Evolutionary conservation across 2,797 vertebrate species (phyloP), one percentile per base, ranked within the genome.

Genomic region (Danio tinwini): DNA sequence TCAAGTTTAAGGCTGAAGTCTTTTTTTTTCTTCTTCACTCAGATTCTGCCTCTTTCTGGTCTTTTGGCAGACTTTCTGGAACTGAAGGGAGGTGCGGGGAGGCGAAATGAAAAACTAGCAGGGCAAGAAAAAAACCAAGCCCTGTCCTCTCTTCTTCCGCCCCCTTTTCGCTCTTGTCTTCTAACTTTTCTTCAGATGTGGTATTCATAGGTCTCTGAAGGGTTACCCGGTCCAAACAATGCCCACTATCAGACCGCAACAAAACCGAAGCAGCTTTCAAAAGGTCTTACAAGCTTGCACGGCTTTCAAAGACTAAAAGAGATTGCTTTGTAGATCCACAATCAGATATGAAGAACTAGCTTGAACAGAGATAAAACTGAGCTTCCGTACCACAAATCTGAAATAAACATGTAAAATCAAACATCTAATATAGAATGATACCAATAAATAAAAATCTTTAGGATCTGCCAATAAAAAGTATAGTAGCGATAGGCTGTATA

Each of bases 221-320:
- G 67, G 74, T 64, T 65, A 74, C 69, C 61, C 52, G 6, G 67
- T 69, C 63, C 21, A 65, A 81, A 84, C 80, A 84, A 81, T 79
- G 67, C 55, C 39, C 80, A 78, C 64, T 80, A 59, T 55, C 52
- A 52, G 70, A 79, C 69, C 53, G 70, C 68, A 78, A 82, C 81
- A 82, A 83, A 86, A 74, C 68, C 63, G 47, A 75, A 80, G 77
- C 78, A 79, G 81, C 74, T 52, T 82, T 82, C 50, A 81, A 64
- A 76, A 47, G 53, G 49, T 58, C 44, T 64, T 56, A 72, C 81
- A 78, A 78, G 19, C 29, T 44, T 67, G 40, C 64, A 67, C 2
- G 0, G 39, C 45, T 55, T 68, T 61, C n/a, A 19, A 59, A 59
- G 29, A 17, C 53, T 52, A 44, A 77, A 59, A 68, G 56, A 21